Evolutionary conservation across 1,140 invertebrate species (phyloP).

Genomic region (Octopus sinensis): DNA sequence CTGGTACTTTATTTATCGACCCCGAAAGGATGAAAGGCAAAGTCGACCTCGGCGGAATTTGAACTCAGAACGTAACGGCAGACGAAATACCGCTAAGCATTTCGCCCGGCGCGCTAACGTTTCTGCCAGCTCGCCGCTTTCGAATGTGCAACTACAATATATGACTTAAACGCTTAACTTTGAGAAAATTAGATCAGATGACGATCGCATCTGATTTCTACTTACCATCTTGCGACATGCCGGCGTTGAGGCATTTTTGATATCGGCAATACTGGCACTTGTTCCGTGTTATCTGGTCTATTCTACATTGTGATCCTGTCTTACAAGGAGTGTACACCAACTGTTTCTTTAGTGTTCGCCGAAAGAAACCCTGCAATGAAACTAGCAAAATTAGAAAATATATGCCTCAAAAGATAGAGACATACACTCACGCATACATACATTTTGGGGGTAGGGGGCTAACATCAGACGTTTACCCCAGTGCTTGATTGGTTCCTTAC

Average conservation of each 20-base stretch:
- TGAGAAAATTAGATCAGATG: too few relatives aligned
- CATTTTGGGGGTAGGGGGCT: not conserved
- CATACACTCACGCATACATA: not conserved
- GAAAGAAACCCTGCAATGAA: conserved; percentile 70
- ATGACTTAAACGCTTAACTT: too few relatives aligned
- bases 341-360: conserved; percentile 89
- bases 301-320: conserved; percentile 90
- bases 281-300: conserved; percentile 92
- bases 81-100: too few relatives aligned
- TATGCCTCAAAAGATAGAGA: not conserved
- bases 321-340: conserved; percentile 90
- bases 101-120: too few relatives aligned
- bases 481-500: too few relatives aligned
- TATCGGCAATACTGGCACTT: conserved; percentile 96
- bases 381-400: not conserved
- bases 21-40: too few relatives aligned
- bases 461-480: too few relatives aligned
- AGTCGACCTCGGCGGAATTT: too few relatives aligned
- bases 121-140: too few relatives aligned
- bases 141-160: too few relatives aligned
- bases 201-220: not conserved
- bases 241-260: conserved; percentile 94
- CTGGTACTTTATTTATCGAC: too few relatives aligned
- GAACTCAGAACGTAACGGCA: too few relatives aligned
- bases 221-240: conserved; percentile 88